A percentile compares a stretch with the other conserved stretches of the same genome.
These are phyloP conservation scores for Podarcis siculus DNA, from an alignment of 2,797 vertebrate species.

Conservation along the genomic window DNA sequence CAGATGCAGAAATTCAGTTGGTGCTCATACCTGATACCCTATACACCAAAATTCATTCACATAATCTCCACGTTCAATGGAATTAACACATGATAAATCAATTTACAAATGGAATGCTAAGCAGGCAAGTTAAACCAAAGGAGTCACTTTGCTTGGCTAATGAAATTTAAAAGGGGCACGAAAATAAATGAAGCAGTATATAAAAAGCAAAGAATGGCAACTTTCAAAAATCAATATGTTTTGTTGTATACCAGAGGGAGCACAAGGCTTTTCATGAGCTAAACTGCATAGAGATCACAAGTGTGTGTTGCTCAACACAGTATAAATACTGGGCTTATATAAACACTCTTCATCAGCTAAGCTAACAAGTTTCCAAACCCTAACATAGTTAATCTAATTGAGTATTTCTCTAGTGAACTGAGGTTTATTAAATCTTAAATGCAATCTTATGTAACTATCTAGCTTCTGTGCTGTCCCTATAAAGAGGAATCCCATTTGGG, in stretches of 20 bases:
- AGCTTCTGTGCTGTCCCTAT: background rate
- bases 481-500: background rate
- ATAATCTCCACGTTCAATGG: background rate
- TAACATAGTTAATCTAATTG: background rate
- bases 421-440: background rate
- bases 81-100: background rate
- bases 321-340: background rate
- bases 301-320: background rate
- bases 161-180: background rate
- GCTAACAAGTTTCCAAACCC: background rate
- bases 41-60: background rate
- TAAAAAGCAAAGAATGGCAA: background rate
- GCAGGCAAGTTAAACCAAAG: background rate
- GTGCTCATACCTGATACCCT: background rate
- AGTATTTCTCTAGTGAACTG: constrained; percentile 3
- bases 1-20: background rate
- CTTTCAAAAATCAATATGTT: background rate
- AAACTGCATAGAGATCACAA: background rate
- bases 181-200: background rate
- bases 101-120: background rate
- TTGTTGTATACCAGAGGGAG: background rate
- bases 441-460: constrained; percentile 6
- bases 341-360: background rate
- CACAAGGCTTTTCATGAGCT: background rate
- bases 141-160: background rate